Evolutionary conservation across 2,113 vertebrate genomes (phyloP).

Genomic region (Rutilus rutilus): DNA sequence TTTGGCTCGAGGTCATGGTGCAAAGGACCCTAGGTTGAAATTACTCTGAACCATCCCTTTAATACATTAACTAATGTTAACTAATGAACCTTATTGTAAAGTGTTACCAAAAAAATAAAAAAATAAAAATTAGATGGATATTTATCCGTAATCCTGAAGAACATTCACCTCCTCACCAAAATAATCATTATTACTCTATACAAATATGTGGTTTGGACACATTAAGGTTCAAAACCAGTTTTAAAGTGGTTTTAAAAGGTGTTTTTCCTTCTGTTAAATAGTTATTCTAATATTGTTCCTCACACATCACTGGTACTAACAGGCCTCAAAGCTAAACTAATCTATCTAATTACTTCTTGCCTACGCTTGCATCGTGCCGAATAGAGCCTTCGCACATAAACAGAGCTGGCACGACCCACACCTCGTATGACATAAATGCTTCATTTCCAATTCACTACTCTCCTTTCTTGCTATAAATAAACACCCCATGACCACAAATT

Average conservation of each 20-base stretch:
- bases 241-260: not conserved
- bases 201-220: not conserved
- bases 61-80: too few relatives aligned
- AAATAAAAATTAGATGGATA: not conserved
- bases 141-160: not conserved
- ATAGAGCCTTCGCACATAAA: constrained; percentile 8
- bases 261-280: constrained; percentile 25
- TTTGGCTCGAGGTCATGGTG: too few relatives aligned
- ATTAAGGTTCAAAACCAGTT: not conserved
- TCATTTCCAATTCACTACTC: constrained; percentile 29
- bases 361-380: not conserved
- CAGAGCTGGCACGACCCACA: not conserved
- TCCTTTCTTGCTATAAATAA: constrained; percentile 23
- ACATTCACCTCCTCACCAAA: not conserved
- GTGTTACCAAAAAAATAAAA: too few relatives aligned
- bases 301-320: constrained; percentile 25
- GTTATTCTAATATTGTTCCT: constrained; percentile 23
- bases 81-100: too few relatives aligned
- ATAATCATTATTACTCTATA: not conserved
- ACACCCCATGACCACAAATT: constrained; percentile 8
- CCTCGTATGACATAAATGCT: constrained; percentile 33
- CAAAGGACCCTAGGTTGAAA: too few relatives aligned
- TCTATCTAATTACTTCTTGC: constrained; percentile 18
- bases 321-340: constrained; percentile 20
- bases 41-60: too few relatives aligned